Base-by-base conservation (phyloP, 2,113 vertebrate genomes). In the Marcusenius ussheri region DNA sequence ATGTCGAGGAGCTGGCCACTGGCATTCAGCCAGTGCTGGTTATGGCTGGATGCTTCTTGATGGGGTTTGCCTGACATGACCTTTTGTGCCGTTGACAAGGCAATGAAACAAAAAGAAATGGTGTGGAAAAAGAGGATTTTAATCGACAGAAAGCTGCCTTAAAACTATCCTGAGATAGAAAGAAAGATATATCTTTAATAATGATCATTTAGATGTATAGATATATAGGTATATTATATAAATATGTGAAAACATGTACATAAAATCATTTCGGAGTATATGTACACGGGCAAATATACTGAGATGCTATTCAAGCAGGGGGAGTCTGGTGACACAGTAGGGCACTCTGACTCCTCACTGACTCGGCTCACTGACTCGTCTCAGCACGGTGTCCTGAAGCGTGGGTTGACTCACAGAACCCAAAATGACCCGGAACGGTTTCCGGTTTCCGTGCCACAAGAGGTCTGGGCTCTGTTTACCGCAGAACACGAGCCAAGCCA, bases 61-160 rank as follows among this genome's bases (percentile, higher is more conserved):
- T 96, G 92, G 94, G 95, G 95, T 96, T 96, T 96, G 96, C 95
- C 94, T 96, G 95, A 94, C 94, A 94, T 96, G 95, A 96, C 93
- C 95, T 96, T 97, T n/a, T 91, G 91, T 88, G 91, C 87, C 89
- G 53, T 92, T 92, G 91, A 51, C 88, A 89, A 91, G 90, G 89
- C 90, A 93, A 92, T 91, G 92, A 95, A 96, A 95, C 93, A 42
- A 92, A 95, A 95, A 95, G 93, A 94, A 86, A 24, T 31, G 39
- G 45, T 46, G 83, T 45, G 45, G 93, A 91, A 94, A 93, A 94
- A 94, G 94, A 94, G 95, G 95, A 96, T 96, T 96, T 96, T 95
- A 95, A 95, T 96, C 96, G 96, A 95, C 96, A 96, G 97, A 97
- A 98, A 97, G 97, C 98, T 97, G 98, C 98, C 98, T 99, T 99